Evolutionary conservation across 2,797 vertebrate species (phyloP).

Genomic region (Lithobates sylvaticus): DNA sequence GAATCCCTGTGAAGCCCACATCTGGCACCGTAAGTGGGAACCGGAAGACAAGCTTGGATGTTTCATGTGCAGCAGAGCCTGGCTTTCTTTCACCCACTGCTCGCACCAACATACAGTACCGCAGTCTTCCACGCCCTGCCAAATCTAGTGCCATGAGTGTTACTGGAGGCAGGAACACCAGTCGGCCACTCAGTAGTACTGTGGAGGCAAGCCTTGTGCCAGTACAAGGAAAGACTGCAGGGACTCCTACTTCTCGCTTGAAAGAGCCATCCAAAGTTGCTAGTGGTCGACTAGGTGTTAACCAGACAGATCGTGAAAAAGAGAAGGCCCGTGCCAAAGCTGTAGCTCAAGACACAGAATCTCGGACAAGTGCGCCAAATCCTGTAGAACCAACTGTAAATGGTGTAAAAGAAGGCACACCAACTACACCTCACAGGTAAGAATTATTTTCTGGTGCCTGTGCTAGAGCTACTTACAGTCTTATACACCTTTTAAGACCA

Average conservation of each 20-base stretch:
- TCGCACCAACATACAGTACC: slow-evolving; percentile 92
- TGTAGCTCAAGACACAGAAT: slow-evolving; percentile 87
- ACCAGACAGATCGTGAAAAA: slow-evolving; percentile 95
- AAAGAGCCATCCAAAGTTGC: slow-evolving; percentile 87
- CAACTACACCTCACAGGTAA: slow-evolving; percentile 51
- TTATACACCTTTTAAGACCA: too few relatives aligned
- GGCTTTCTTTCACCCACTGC: slow-evolving; percentile 91
- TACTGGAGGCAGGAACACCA: slow-evolving; percentile 78
- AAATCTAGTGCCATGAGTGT: slow-evolving; percentile 93
- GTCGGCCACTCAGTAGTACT: slow-evolving; percentile 88
- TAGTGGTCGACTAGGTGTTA: slow-evolving; percentile 83
- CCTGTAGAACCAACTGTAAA: slow-evolving; percentile 65
- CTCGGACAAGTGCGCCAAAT: slow-evolving; percentile 55
- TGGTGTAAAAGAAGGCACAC: slow-evolving; percentile 45
- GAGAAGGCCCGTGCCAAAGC: slow-evolving; percentile 95
- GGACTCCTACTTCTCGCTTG: slow-evolving; percentile 81
- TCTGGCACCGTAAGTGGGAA: slow-evolving; percentile 68
- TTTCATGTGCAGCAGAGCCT: slow-evolving; percentile 81
- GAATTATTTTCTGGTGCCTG: not conserved
- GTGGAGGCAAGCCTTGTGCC: slow-evolving; percentile 86
- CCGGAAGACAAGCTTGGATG: slow-evolving; percentile 92
- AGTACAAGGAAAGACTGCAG: slow-evolving; percentile 76
- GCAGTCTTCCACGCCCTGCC: slow-evolving; percentile 94
- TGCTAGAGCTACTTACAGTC: not conserved
- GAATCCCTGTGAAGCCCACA: slow-evolving; percentile 91